These are phyloP conservation scores for Ramphastos sulfuratus DNA, from an alignment of 2,113 vertebrate genomes.

Conservation along the genomic window DNA sequence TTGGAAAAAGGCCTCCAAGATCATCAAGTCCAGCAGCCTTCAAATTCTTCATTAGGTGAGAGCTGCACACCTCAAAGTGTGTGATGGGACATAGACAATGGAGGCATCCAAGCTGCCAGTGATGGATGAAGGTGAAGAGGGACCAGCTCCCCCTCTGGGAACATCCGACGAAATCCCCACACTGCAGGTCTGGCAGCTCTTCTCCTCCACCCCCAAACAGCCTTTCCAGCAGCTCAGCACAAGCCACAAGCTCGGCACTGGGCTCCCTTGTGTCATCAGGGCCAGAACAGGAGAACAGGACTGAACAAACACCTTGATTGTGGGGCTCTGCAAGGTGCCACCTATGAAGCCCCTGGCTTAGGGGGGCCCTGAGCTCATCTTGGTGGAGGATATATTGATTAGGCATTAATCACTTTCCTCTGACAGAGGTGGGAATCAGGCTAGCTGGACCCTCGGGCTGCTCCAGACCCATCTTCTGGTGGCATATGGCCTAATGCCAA, in stretches of 20 bases:
- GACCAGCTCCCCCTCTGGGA: neutral
- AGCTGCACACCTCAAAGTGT: accelerated
- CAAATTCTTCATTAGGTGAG: accelerated
- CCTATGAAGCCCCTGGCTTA: accelerated
- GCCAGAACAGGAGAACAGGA: neutral
- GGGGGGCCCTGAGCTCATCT: neutral
- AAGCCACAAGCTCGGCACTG: accelerated
- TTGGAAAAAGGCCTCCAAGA: no score
- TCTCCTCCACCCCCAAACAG: neutral
- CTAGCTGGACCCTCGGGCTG: neutral
- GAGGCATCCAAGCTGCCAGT: neutral
- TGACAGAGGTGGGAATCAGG: neutral
- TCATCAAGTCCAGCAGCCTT: no score
- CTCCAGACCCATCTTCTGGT: neutral
- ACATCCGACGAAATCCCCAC: accelerated
- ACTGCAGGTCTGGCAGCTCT: neutral
- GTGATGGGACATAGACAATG: neutral
- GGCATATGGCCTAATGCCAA: neutral
- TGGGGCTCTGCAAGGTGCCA: accelerated
- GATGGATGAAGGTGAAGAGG: neutral
- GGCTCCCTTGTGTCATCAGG: neutral
- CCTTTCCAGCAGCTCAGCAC: neutral
- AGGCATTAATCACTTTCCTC: neutral
- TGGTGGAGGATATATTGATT: neutral
- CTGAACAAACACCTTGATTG: accelerated